Percentiles rank a stretch among this genome's conserved stretches.
phyloP scores from a whole-genome alignment of 2,888 invertebrate species.

The Boloria selene region DNA sequence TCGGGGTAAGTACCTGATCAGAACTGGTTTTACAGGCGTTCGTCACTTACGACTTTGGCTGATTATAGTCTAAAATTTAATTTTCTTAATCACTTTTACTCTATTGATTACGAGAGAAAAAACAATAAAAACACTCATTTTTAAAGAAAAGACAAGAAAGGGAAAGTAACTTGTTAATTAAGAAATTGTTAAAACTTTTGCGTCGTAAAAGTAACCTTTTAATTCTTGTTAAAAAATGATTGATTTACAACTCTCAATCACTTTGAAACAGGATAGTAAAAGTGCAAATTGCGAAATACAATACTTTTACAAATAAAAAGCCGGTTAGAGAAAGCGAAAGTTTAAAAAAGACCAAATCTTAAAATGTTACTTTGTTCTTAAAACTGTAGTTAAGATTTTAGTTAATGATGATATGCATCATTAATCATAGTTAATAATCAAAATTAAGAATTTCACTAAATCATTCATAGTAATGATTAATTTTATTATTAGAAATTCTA shows the following conservation, averaged over 20 bases:
- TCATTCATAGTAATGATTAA: too few relatives aligned
- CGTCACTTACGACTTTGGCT: constrained; percentile 3
- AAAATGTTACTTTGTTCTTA: background rate
- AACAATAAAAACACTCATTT: too few relatives aligned
- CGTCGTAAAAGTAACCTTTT: too few relatives aligned
- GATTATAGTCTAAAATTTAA: background rate
- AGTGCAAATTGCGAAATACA: constrained; percentile 22
- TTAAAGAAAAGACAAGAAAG: too few relatives aligned
- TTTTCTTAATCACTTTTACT: background rate
- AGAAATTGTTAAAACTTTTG: too few relatives aligned
- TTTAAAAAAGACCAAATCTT: constrained; percentile 9
- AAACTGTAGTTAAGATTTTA: constrained; percentile 1
- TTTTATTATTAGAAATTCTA: too few relatives aligned
- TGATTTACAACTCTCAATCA: background rate
- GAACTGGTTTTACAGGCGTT: constrained; percentile 27
- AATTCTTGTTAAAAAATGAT: too few relatives aligned
- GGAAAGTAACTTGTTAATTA: too few relatives aligned
- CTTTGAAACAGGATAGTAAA: constrained; percentile 16
- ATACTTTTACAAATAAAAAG: constrained; percentile 21
- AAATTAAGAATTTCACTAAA: background rate
- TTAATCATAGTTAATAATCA: too few relatives aligned
- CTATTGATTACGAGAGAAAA: too few relatives aligned
- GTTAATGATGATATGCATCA: too few relatives aligned
- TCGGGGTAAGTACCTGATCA: constrained; percentile 12
- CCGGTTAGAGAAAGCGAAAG: constrained; percentile 23